Evolutionary conservation across 2,113 vertebrate species (phyloP).

Genomic region (chimpanzee (Pan troglodytes)): DNA sequence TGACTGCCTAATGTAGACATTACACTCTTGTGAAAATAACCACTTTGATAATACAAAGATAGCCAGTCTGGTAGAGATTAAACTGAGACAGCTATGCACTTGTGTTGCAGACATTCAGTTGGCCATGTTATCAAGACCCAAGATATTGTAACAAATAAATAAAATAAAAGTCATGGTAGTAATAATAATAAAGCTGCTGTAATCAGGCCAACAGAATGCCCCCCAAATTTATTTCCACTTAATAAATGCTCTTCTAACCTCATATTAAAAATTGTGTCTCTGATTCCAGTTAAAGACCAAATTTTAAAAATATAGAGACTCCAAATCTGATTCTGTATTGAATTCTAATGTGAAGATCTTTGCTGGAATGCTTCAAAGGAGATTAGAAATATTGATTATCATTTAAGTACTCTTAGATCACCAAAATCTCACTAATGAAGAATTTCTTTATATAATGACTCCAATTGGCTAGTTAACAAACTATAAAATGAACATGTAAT

Average conservation of each 20-base stretch:
- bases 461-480: conserved; percentile 56
- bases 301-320: conserved; percentile 32
- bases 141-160: background rate
- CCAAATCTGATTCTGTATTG: conserved; percentile 35
- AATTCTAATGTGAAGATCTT: conserved; percentile 57
- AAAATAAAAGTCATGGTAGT: background rate
- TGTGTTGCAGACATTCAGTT: background rate
- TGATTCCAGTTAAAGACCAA: conserved; percentile 8
- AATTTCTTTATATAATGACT: conserved; percentile 50
- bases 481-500: conserved; percentile 12
- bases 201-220: background rate
- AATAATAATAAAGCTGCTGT: background rate
- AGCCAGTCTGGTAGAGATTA: background rate
- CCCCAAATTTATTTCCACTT: background rate
- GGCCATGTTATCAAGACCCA: background rate
- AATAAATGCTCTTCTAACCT: conserved; percentile 13
- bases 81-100: background rate
- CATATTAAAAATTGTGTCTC: background rate
- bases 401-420: conserved; percentile 69
- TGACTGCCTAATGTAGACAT: background rate
- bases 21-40: conserved; percentile 24
- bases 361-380: conserved; percentile 29
- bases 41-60: background rate
- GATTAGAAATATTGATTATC: conserved; percentile 72
- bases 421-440: conserved; percentile 67